Evolutionary conservation across 2,797 vertebrate species (phyloP), one percentile per base, ranked within the genome.

Genomic region (Tolypeutes matacus): DNA sequence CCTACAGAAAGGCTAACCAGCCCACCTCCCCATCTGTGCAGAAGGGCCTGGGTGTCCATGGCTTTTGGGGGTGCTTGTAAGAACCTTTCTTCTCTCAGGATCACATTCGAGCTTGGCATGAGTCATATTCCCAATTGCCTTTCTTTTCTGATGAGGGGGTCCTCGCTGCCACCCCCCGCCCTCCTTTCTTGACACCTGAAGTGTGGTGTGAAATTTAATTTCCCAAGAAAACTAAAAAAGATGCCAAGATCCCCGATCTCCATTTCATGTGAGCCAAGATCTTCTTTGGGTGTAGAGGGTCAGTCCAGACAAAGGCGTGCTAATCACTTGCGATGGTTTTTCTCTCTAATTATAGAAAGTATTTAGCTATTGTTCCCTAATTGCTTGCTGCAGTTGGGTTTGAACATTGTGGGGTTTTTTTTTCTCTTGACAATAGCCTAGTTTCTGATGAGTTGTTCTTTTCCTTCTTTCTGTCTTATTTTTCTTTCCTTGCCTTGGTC

Each of bases 281-380:
- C 62, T 96, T 97, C 97, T 96, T 86, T 77, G 86, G 46, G 17
- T 12, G 67, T 80, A 62, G 69, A 18, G 39, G 96, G 94, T 96
- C 97, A 96, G 86, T 92, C 58, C 92, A 97, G 97, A 98, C 97
- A 98, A 98, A 98, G 94, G 96, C 96, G 25, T 82, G 97, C 95
- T 98, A 97, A 97, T 98, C 96, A 94, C 89, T 97, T 83, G 77
- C 27, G 83, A 96, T 97, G 97, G 94, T 96, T 97, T 96, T 96
- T 97, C 88, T 78, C 96, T 98, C 98, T 98, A 98, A 98, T 98
- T 98, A 98, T 98, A 98, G 98, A 97, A 98, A 96, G 93, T 92
- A 97, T 90, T 98, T 97, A 98, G 96, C 78, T 9, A 97, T 97
- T 97, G 96, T 98, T 98, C 96, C 76, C 89, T 98, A 98, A 98